Evolutionary conservation across 2,797 vertebrate species (phyloP), one percentile per base, ranked within the genome.

Genomic region (Pseudochaenichthys georgianus): DNA sequence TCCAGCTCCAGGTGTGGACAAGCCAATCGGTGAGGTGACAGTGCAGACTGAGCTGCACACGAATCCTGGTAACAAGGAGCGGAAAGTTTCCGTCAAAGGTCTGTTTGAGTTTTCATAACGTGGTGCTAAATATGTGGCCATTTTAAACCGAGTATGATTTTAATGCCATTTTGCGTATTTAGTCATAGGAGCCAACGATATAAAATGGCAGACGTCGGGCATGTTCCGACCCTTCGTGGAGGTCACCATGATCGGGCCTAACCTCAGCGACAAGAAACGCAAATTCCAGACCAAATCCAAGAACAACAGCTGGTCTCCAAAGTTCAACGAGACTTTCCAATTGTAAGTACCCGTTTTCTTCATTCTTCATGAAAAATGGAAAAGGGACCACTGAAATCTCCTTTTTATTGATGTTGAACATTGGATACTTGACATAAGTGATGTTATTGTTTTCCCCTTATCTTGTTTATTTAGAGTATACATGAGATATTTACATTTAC

Each of bases 191-290:
- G 98, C 97, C 80, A 98, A 93, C 0, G 97, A 99, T 72, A 92
- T 99, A 79, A 99, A 98, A 88, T 99, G 98, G 98, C 98, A 99
- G 85, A 99, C 98, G 0, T 96, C 97, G 0, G 96, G 98, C 64
- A 99, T 99, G 97, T 99, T 99, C 95, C 95, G 98, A 16, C 98
- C 98, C 0, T 99, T 99, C 1, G 97, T 97, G 78, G 98, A 99
- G 90, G 90, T 96, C 84, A 96, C 96, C 69, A 96, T 99, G 96
- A 97, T 99, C 21, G 98, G 98, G 10, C 98, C 98, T 31, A 96
- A 99, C 69, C 97, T 98, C 81, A 97, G 95, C 21, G 97, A 99
- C 93, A 99, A 97, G 92, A 99, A 99, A 85, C 96, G 98, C 87
- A 97, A 96, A 80, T 99, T 99, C 83, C 96, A 98, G 89, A 99